Percentiles rank a stretch among this genome's conserved stretches.
Conservation (phyloP, 2,797 vertebrate species). For the Diglossa cyanea region DNA sequence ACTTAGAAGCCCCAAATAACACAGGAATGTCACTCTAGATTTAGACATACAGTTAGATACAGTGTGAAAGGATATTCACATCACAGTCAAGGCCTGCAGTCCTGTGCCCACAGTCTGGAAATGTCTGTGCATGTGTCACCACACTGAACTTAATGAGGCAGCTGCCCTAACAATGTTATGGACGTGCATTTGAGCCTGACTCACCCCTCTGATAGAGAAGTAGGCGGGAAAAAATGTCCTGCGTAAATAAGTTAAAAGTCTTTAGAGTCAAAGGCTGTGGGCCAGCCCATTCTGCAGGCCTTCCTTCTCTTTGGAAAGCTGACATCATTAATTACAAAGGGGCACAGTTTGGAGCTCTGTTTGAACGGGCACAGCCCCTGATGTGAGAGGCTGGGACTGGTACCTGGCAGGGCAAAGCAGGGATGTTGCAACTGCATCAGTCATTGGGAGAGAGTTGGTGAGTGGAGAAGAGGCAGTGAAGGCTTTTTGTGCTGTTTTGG, state of each 20-base stretch:
- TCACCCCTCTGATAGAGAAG: background rate
- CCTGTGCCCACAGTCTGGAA: background rate
- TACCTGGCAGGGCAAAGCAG: background rate
- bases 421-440: background rate
- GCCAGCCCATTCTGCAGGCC: background rate
- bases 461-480: background rate
- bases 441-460: background rate
- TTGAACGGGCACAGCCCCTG: fast-evolving
- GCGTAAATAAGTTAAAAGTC: background rate
- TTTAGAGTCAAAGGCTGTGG: background rate
- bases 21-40: background rate
- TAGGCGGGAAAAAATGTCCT: background rate
- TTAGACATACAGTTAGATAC: background rate
- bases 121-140: background rate
- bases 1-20: background rate
- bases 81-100: background rate
- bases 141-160: background rate
- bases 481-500: background rate
- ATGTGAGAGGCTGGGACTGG: background rate
- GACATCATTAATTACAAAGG: background rate
- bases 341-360: background rate
- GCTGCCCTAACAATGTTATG: background rate
- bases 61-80: background rate
- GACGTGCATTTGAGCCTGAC: background rate
- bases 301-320: background rate